Conservation (phyloP, 2,888 invertebrate species). For the Clusia tigrina region DNA sequence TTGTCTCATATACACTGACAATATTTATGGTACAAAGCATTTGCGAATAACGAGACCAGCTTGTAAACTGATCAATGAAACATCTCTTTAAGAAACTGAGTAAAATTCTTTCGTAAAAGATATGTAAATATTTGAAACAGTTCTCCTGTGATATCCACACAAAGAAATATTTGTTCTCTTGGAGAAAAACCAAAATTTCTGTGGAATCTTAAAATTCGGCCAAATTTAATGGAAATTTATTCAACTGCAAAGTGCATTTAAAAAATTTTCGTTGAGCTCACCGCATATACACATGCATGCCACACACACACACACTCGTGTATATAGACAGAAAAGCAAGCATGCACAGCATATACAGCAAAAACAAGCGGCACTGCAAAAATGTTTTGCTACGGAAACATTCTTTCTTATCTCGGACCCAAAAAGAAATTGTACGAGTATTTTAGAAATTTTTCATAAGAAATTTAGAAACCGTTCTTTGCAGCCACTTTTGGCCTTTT, state of each 20-base stretch:
- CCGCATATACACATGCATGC: conserved; percentile 25
- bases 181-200: conserved; percentile 18
- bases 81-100: too few relatives aligned
- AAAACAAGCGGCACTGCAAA: conserved; percentile 14
- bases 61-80: too few relatives aligned
- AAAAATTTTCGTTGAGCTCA: conserved; percentile 34
- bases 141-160: too few relatives aligned
- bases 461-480: conserved; percentile 16
- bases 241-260: conserved; percentile 31
- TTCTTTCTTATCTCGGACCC: conserved; percentile 45
- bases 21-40: too few relatives aligned
- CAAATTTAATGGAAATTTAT: conserved; percentile 34
- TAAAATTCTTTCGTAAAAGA: too few relatives aligned
- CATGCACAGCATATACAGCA: background rate
- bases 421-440: conserved; percentile 48
- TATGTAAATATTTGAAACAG: too few relatives aligned
- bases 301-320: conserved; percentile 15
- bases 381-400: conserved; percentile 41
- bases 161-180: too few relatives aligned
- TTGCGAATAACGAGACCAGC: too few relatives aligned
- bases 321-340: background rate
- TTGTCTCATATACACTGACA: too few relatives aligned
- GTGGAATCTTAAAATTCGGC: conserved; percentile 35
- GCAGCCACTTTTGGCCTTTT: conserved; percentile 20
- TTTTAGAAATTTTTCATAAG: background rate